Base-by-base conservation (phyloP, 30 jellyfish, hydroid and myxozoan species). In the Aurelia coerulea region DNA sequence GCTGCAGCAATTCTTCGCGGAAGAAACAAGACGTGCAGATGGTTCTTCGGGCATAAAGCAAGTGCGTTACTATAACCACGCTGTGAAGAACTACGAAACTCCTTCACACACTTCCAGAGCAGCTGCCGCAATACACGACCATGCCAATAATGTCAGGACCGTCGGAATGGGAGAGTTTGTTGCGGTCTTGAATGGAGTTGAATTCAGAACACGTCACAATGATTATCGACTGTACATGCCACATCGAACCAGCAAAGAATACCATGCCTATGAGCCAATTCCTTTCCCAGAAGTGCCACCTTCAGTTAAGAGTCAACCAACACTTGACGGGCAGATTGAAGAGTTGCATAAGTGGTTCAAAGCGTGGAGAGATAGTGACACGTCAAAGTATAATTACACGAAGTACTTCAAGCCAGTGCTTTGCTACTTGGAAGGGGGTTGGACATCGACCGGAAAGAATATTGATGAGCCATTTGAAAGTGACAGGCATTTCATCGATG, bases 271-370 rank as follows among this genome's bases (percentile, higher is more conserved):
- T 3, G 98, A 91, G 64, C 84, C 63, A 33, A 64, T 91, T 15
- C 98, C 98, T 1, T 86, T 91, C 62, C 98, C 98, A 11, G 94
- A 78, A 0, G 94, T 91, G 1, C 98, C 98, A 10, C 97, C 95
- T 9, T 81, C 82, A 71, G 93, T 84, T 19, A 29, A 29, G 70
- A 59, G 65, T 23, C 54, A 72, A 31, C 34, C 69, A 68, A 79
- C 86, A 4, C 62, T 86, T n/a, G 83, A 56, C 4, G 98, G 65
- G 35, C 96, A 91, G 79, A 78, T 91, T 60, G 79, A 31, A 5
- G 98, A 91, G 83, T 78, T 91, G 91, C 64, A 91, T 19, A 94
- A 91, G 14, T 91, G 90, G 85, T 91, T 91, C 78, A 78, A 78
- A 53, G 98, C 98, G 16, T 91, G 93, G 93, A 54, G 85, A 87